phyloP scores from a whole-genome alignment of 2,888 invertebrate genomes.

The Mycogona germanica region DNA sequence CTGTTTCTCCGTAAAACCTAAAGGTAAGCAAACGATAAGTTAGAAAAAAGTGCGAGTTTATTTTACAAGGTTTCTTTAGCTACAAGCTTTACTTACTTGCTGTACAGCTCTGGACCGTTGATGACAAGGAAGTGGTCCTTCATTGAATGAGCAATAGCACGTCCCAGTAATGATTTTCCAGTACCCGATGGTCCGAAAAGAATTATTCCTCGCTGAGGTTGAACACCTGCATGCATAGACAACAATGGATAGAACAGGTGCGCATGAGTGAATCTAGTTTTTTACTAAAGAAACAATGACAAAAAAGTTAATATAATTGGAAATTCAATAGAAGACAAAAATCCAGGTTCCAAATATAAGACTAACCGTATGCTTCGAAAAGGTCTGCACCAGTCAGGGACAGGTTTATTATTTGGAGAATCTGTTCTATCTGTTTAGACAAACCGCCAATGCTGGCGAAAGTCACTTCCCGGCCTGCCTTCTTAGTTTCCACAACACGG shows the following conservation, averaged over 20 bases:
- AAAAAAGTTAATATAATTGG: background rate
- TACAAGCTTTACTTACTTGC: too few species aligned
- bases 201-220: constrained; percentile 2
- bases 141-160: constrained; percentile 17
- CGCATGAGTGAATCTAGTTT: background rate
- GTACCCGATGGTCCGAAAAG: constrained; percentile 9
- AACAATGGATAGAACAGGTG: background rate
- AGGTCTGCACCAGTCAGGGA: background rate
- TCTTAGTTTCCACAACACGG: background rate
- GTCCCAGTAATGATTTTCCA: constrained; percentile 3
- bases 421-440: background rate
- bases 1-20: constrained; percentile 55
- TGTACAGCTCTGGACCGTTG: constrained; percentile 57
- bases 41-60: background rate
- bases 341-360: too few species aligned
- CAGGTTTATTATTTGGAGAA: background rate
- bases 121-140: constrained; percentile 41
- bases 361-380: too few species aligned
- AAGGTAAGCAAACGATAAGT: background rate
- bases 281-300: background rate
- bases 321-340: background rate
- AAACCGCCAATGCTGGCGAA: constrained; percentile 5
- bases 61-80: too few species aligned
- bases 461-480: background rate
- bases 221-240: constrained; percentile 1